Evolutionary conservation across 2,888 invertebrate species (phyloP).

Genomic region (Arge pagana): DNA sequence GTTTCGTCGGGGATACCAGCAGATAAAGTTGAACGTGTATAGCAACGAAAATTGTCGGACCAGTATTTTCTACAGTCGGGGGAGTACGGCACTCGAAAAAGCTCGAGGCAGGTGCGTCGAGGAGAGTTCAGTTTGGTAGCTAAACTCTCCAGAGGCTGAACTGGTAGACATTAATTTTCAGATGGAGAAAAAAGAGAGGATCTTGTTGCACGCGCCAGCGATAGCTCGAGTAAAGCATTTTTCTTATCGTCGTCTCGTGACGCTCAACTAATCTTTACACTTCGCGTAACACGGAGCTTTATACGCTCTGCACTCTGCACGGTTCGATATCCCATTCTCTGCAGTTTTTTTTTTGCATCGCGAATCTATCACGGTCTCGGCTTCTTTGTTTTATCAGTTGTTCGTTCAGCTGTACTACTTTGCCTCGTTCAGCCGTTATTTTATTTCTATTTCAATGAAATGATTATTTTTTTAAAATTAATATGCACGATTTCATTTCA

Average conservation of each 20-base stretch:
- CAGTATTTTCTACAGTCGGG: background rate
- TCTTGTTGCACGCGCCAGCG: constrained; percentile 14
- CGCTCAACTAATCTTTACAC: constrained; percentile 10
- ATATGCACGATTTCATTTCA: too few relatives aligned
- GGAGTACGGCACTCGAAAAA: background rate
- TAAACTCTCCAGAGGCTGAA: constrained; percentile 2
- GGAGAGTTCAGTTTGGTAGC: constrained; percentile 16
- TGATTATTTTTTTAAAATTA: too few relatives aligned
- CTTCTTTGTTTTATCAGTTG: too few relatives aligned
- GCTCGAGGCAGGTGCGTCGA: constrained; percentile 5
- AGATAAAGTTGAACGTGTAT: constrained; percentile 7
- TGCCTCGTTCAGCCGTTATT: too few relatives aligned
- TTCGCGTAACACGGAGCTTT: constrained; percentile 8
- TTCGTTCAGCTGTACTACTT: too few relatives aligned
- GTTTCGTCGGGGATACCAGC: background rate
- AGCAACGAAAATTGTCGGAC: too few relatives aligned
- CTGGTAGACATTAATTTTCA: constrained; percentile 17
- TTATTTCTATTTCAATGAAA: too few relatives aligned
- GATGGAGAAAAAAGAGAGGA: constrained; percentile 13
- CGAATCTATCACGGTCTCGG: too few relatives aligned
- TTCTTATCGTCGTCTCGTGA: constrained; percentile 7
- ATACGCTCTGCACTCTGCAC: too few relatives aligned
- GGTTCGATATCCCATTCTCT: too few relatives aligned
- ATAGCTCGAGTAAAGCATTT: constrained; percentile 11
- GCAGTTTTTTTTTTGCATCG: too few relatives aligned